Percentiles rank a stretch among this genome's conserved stretches.
Conservation (phyloP, 2,888 invertebrate genomes). For the Xanthia togata region DNA sequence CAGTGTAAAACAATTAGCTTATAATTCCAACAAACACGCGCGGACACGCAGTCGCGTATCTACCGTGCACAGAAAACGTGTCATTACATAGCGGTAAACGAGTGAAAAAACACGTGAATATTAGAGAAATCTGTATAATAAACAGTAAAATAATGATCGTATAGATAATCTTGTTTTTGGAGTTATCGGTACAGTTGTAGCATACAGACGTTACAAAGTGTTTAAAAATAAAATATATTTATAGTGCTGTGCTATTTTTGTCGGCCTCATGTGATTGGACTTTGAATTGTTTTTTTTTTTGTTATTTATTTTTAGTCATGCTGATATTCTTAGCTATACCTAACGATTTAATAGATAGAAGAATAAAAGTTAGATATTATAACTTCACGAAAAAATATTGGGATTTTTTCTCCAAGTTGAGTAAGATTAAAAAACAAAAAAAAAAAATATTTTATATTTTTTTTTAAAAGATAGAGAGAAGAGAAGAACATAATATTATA, state of each 20-base stretch:
- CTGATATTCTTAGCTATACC: background rate
- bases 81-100: background rate
- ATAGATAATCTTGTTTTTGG: slow-evolving; percentile 16
- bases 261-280: slow-evolving; percentile 10
- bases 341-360: background rate
- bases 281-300: slow-evolving; percentile 4
- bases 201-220: background rate
- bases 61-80: background rate
- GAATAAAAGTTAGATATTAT: no score
- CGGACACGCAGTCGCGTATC: slow-evolving; percentile 33
- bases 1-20: slow-evolving; percentile 47
- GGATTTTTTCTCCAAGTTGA: no score
- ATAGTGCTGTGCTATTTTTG: slow-evolving; percentile 28
- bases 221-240: background rate
- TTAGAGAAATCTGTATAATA: slow-evolving; percentile 11
- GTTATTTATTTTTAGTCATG: background rate
- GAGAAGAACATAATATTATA: background rate
- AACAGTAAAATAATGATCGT: slow-evolving; percentile 22
- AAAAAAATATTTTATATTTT: no score
- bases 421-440: no score
- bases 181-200: slow-evolving; percentile 19
- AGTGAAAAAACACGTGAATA: slow-evolving; percentile 26
- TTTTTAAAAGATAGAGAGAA: no score
- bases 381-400: no score
- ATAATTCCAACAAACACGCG: slow-evolving; percentile 23